A percentile compares a stretch with the other conserved stretches of the same genome.
Evolutionary conservation across 1,140 invertebrate species (phyloP).

Genomic region (Zaprionus kolodkinae): DNA sequence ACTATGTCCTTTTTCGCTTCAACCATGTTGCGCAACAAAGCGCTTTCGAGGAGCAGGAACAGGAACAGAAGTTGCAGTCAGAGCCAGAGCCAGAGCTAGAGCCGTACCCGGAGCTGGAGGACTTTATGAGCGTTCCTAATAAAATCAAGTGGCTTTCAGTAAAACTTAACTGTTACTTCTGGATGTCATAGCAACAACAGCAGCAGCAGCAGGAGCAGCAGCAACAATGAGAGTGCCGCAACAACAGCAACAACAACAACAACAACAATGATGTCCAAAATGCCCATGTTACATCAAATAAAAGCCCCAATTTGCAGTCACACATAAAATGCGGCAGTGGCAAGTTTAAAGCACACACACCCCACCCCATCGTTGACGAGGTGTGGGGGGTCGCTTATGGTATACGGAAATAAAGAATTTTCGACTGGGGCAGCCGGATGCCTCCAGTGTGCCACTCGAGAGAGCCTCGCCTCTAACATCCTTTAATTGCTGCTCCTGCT

Average conservation of each 20-base stretch:
- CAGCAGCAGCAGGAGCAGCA: conserved; percentile 29
- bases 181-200: conserved; percentile 26
- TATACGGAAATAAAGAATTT: conserved; percentile 26
- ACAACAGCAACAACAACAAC: not conserved
- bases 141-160: conserved; percentile 78
- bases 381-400: not conserved
- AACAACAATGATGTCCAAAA: conserved; percentile 36
- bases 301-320: conserved; percentile 71
- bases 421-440: conserved; percentile 16
- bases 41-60: conserved; percentile 2
- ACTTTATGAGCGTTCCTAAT: conserved; percentile 72
- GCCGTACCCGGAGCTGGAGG: conserved; percentile 8
- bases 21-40: not conserved
- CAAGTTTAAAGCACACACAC: conserved; percentile 53
- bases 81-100: not conserved
- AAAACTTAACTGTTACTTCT: conserved; percentile 73
- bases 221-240: not conserved
- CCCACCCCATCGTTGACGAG: too few relatives aligned
- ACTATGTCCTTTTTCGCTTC: not conserved
- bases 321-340: conserved; percentile 56
- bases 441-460: conserved; percentile 16
- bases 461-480: conserved; percentile 24
- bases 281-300: conserved; percentile 63
- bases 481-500: conserved; percentile 29
- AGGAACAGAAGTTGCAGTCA: not conserved